Evolutionary conservation across 2,797 vertebrate species (phyloP).

Genomic region (Danio kyathit): DNA sequence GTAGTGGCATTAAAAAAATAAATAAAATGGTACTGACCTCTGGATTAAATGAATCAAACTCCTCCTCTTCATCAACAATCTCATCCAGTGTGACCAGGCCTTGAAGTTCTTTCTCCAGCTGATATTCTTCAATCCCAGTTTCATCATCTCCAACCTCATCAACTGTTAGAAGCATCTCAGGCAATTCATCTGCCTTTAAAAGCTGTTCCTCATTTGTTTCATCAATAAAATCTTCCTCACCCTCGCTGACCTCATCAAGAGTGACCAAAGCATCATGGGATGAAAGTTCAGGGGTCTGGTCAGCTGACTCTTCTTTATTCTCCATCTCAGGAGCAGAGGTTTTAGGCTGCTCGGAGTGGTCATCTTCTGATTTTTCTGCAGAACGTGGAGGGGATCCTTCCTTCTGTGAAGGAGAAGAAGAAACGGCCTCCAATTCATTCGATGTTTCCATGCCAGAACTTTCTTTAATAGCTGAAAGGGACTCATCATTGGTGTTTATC

Average conservation of each 20-base stretch:
- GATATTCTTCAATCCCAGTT: conserved; percentile 67
- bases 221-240: conserved; percentile 61
- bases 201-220: conserved; percentile 50
- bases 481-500: neutral
- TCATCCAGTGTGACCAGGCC: conserved; percentile 83
- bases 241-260: conserved; percentile 74
- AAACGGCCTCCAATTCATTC: neutral
- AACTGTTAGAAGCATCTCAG: conserved; percentile 82
- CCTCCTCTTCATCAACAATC: conserved; percentile 76
- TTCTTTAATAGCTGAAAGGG: neutral
- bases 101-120: conserved; percentile 72
- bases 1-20: neutral
- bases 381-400: neutral
- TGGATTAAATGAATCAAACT: conserved; percentile 60
- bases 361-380: neutral
- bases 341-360: neutral
- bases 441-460: neutral
- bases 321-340: neutral
- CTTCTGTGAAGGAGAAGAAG: conserved; percentile 12
- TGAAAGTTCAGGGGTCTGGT: conserved; percentile 27
- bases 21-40: conserved; percentile 68
- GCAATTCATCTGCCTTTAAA: conserved; percentile 63
- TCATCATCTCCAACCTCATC: conserved; percentile 87
- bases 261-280: conserved; percentile 67
- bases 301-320: neutral